A percentile compares a stretch with the other conserved stretches of the same genome.
Conservation (phyloP, 2,797 vertebrate genomes). For the Leontopithecus rosalia region DNA sequence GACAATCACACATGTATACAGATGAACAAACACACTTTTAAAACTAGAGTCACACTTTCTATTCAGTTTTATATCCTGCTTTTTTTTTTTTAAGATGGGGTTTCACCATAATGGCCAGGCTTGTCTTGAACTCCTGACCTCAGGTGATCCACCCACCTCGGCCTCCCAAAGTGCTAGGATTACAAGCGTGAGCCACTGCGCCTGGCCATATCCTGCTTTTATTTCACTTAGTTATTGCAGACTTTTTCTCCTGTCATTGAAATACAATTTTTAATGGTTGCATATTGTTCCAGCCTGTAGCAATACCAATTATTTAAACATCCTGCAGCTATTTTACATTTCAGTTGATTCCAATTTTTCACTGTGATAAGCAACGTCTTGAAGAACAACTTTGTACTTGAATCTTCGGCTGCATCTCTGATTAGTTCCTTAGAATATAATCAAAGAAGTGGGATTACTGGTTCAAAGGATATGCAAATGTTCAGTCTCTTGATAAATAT, state of each 20-base stretch:
- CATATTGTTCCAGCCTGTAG: not conserved
- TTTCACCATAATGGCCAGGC: too few species aligned
- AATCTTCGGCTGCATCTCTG: not conserved
- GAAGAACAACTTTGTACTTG: not conserved
- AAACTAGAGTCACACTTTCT: not conserved
- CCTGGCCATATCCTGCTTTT: not conserved
- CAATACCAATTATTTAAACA: not conserved
- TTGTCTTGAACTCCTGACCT: too few species aligned
- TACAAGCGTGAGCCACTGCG: too few species aligned
- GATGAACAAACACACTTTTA: not conserved
- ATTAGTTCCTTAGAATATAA: slow-evolving; percentile 21
- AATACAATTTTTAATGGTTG: not conserved
- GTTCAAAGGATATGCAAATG: slow-evolving; percentile 19
- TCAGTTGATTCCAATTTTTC: slow-evolving; percentile 4
- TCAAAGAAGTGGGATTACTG: slow-evolving; percentile 8
- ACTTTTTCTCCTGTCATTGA: not conserved
- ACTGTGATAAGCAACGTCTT: not conserved
- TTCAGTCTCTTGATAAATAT: slow-evolving; percentile 2
- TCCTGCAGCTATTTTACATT: slow-evolving; percentile 23
- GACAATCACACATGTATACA: not conserved
- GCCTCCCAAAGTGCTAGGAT: too few species aligned
- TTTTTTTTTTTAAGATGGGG: too few species aligned
- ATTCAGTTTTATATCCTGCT: not conserved
- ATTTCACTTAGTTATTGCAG: not conserved
- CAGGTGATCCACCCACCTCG: too few species aligned